Base-by-base conservation (phyloP, 2,113 vertebrate species). In the Budorcas taxicolor region DNA sequence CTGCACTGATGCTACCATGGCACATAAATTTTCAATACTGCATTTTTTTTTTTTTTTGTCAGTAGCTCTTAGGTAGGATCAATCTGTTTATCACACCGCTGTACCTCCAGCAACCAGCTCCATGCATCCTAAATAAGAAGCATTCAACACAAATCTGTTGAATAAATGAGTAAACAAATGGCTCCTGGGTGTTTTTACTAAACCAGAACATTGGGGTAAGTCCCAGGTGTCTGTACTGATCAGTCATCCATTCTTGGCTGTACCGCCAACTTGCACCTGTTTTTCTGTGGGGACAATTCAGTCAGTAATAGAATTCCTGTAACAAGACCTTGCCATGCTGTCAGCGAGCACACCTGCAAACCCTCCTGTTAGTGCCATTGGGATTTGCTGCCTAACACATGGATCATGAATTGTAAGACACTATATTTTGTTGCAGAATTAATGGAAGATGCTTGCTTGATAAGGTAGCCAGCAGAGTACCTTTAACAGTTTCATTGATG, bases 351-450 rank as follows among this genome's bases (percentile, higher is more conserved):
- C 33, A 43, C 64, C 47, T 90, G 43, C 47, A 92, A 90, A 83
- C 67, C 82, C 60, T 95, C 86, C 55, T 94, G 64, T 92, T 84
- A 52, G 43, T 55, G n/a, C n/a, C 80, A 27, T 7, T n/a, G 71
- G 86, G 95, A 53, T 89, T 95, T 29, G 29, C 23, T 62, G 53
- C 60, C 60, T 90, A 40, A 55, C 60, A 84, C 45, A 45, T 10
- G 52, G 47, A 19, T 86, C 53, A 43, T 55, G 57, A 76, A 45
- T 83, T 91, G 21, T 80, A 71, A 87, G 52, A 58, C 76, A 95
- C 84, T 45, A 14, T 76, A 71, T 91, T 94, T 94, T 94, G 31
- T 95, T 96, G 53, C 52, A 95, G 92, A 92, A 82, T 96, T 64
- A 86, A 83, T 76, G 31, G 82, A 85, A 85, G 43, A 2, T 57